A percentile compares a stretch with the other conserved stretches of the same genome.
Evolutionary conservation across 1,140 invertebrate genomes (phyloP).

Genomic region (Euura saliciscinereae): DNA sequence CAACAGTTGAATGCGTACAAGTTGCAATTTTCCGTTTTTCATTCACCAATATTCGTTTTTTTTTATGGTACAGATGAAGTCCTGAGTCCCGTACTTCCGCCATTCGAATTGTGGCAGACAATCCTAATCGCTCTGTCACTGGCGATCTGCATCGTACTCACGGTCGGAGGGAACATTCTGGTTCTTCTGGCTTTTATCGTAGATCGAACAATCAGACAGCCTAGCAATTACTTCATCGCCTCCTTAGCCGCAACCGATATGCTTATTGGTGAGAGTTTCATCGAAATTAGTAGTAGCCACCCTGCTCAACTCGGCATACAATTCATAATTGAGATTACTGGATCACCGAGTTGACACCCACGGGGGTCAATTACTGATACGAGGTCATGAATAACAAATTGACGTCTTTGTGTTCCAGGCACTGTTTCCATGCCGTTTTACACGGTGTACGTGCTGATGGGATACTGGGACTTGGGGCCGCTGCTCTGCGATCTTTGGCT

Average conservation of each 20-base stretch:
- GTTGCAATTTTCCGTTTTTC: not conserved
- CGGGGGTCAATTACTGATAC: no score
- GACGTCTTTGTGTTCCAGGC: slow-evolving; percentile 66
- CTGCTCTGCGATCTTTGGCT: slow-evolving; percentile 98
- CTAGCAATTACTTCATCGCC: slow-evolving; percentile 99
- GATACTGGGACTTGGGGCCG: slow-evolving; percentile 96
- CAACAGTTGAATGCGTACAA: not conserved
- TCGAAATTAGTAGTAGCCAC: no score
- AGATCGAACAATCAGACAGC: slow-evolving; percentile 95
- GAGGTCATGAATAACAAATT: no score
- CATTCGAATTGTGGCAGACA: slow-evolving; percentile 90
- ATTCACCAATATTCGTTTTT: slow-evolving; percentile 8
- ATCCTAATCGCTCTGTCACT: slow-evolving; percentile 90
- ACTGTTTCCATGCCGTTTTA: slow-evolving; percentile 95
- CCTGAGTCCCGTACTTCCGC: slow-evolving; percentile 72
- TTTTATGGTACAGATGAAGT: slow-evolving; percentile 28
- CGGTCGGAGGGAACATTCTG: slow-evolving; percentile 94
- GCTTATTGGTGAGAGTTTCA: slow-evolving; percentile 82
- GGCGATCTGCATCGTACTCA: slow-evolving; percentile 87
- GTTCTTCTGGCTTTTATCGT: slow-evolving; percentile 96
- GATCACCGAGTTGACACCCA: no score
- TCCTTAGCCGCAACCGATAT: slow-evolving; percentile 98
- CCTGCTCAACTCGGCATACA: no score
- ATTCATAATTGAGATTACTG: no score
- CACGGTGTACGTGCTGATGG: slow-evolving; percentile 94